Base-by-base conservation (phyloP, 2,113 vertebrate genomes). In the Oreochromis niloticus region DNA sequence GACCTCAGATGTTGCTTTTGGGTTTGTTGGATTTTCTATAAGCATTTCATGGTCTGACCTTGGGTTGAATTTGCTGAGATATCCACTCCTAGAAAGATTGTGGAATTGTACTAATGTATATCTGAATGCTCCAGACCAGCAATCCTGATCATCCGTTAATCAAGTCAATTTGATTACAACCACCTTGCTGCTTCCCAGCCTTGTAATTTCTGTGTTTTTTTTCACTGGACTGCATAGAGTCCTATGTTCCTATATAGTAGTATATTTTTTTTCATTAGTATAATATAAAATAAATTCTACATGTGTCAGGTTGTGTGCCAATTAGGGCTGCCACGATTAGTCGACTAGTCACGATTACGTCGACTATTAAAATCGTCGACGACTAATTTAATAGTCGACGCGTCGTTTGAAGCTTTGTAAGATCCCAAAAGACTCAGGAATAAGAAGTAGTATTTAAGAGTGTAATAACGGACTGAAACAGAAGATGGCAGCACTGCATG, bases 81-180 rank as follows among this genome's bases (percentile, higher is more conserved):
- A 43, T 43, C 11, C 6, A 73, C 39, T 73, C 39, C 41, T 3
- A 1, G 41, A 46, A 30, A 2, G 9, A 73, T 73, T 48, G 68
- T 75, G 68, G 22, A 27, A 30, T 30, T 75, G 24, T 75, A 30
- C 24, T 48, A 3, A 75, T 48, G 24, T 30, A 48, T 19, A 1
- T 48, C 4, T 75, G 16, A 75, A 48, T 75, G 8, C 68, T 75
- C 14, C 22, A 48, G 9, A 75, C 19, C 34, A 66, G 61, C 19
- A 66, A 66, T 66, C 24, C 1, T 0, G 0, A 30, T 48, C 9
- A 27, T 48, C 41, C 10, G 24, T 48, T 48, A 75, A 48, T 0
- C 41, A 75, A 48, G 41, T 48, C 22, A 46, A 30, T 75, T 30
- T 75, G 6, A 75, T 11, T 48, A 17, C 6, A 46, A 48, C 7